Conservation (phyloP, 2,888 invertebrate species). For the Drosophila ezoana region DNA sequence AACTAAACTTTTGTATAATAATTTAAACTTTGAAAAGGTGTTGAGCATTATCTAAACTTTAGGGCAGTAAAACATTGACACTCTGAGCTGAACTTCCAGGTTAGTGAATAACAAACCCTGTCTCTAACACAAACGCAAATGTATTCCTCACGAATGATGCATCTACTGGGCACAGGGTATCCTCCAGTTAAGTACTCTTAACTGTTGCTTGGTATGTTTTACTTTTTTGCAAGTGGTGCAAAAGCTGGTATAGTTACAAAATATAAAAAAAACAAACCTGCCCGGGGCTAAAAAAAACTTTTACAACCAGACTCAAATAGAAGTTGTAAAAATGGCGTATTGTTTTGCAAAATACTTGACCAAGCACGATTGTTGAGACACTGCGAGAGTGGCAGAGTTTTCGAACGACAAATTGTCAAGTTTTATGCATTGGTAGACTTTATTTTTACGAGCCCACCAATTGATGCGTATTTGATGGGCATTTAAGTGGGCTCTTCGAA, state of each 20-base stretch:
- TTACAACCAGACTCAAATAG: constrained; percentile 67
- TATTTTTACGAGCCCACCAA: constrained; percentile 47
- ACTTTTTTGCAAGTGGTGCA: constrained; percentile 19
- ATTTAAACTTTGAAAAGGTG: too few relatives aligned
- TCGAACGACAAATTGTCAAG: constrained; percentile 57
- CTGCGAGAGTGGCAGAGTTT: constrained; percentile 14
- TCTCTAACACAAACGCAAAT: too few relatives aligned
- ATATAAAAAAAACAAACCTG: constrained; percentile 21
- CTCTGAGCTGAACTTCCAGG: too few relatives aligned
- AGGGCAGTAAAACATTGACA: too few relatives aligned
- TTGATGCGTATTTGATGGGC: constrained; percentile 56
- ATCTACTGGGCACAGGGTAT: neutral
- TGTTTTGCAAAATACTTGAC: constrained; percentile 68
- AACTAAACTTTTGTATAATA: too few relatives aligned
- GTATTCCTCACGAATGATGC: neutral
- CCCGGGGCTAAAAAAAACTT: constrained; percentile 47
- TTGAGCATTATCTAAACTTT: too few relatives aligned
- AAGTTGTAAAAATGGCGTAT: constrained; percentile 69
- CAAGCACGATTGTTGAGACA: constrained; percentile 25
- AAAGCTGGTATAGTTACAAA: constrained; percentile 50
- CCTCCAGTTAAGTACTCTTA: neutral
- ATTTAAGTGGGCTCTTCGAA: constrained; percentile 33
- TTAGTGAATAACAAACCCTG: too few relatives aligned
- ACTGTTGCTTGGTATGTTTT: constrained; percentile 9
- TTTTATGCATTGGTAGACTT: constrained; percentile 50